Evolutionary conservation across 2,888 invertebrate genomes (phyloP), one percentile per base, ranked within the genome.

Genomic region (Eupeodes luniger): DNA sequence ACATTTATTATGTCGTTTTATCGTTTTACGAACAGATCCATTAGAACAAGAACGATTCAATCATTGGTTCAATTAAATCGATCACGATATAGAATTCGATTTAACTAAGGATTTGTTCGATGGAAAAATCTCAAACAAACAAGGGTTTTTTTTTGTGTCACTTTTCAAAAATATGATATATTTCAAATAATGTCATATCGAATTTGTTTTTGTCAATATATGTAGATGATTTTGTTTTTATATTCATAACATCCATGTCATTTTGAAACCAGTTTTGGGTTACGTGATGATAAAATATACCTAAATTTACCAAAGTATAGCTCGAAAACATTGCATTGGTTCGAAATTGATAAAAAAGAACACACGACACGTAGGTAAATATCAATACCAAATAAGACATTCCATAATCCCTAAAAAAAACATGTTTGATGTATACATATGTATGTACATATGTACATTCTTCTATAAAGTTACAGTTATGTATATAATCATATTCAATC

Each of bases 231-330:
- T 66, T 19, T 14, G 40, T 40, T 40, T 40, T 40, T 27, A 3
- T 66, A 66, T 66, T 49, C 27, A 66, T 66, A 9, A 19, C 64
- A 49, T n/a, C 36, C 10, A 66, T 49, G 27, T 27, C 66, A 66
- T 27, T 10, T 47, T 66, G 2, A 7, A 12, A 27, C 14, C 7
- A 27, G 5, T 6, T 34, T 19, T 47, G 47, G 10, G 1, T 16
- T 61, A 40, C 3, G 40, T 40, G 40, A 40, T 40, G 40, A 40
- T 40, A 61, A 2, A 14, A 27, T 59, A 62, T 40, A 34, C 10
- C 27, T 27, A 10, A 10, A 40, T 40, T 40, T 40, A 40, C 40
- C 5, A 16, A 64, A 16, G 5, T 19, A 66, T 10, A 57, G 2
- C 64, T 27, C 27, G 12, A 27, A n/a, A 49, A 19, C 49, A 12